Evolutionary conservation across 1,140 invertebrate species (phyloP).

Genomic region (Ips nitidus): DNA sequence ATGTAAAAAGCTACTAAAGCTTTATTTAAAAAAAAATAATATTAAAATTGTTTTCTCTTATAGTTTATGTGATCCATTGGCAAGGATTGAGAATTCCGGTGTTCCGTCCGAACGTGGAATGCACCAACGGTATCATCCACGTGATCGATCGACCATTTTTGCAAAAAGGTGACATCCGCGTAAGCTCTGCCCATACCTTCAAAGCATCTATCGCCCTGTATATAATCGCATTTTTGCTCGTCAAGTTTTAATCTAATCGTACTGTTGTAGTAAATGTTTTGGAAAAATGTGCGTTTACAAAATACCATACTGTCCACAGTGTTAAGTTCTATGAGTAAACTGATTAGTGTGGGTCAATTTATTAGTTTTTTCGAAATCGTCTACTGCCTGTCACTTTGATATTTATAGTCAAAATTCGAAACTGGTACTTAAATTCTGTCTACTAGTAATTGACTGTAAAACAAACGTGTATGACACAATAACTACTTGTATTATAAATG

Average conservation of each 20-base stretch:
- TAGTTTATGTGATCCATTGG: conserved; percentile 83
- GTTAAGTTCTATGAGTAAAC: no score
- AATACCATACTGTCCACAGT: no score
- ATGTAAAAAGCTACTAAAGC: no score
- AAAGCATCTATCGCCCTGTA: conserved; percentile 8
- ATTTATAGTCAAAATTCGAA: no score
- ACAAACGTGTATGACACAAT: no score
- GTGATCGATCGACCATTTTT: conserved; percentile 85
- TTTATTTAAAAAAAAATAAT: no score
- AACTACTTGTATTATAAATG: background rate
- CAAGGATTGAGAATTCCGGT: conserved; percentile 78
- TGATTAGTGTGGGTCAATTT: no score
- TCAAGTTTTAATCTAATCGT: background rate
- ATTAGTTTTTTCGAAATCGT: no score
- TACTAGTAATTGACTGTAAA: no score
- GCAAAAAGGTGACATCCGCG: conserved; percentile 79
- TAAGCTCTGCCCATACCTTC: conserved; percentile 56
- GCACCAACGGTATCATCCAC: conserved; percentile 91
- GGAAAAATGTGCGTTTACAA: background rate
- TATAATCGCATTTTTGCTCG: background rate
- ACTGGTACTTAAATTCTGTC: no score
- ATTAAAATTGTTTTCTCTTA: conserved; percentile 37
- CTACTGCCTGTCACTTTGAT: no score
- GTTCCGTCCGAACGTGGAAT: conserved; percentile 85
- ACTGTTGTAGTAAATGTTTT: background rate